These are phyloP conservation scores for Aphelinus certus DNA, from an alignment of 1,140 invertebrate species.

Conservation along the genomic window DNA sequence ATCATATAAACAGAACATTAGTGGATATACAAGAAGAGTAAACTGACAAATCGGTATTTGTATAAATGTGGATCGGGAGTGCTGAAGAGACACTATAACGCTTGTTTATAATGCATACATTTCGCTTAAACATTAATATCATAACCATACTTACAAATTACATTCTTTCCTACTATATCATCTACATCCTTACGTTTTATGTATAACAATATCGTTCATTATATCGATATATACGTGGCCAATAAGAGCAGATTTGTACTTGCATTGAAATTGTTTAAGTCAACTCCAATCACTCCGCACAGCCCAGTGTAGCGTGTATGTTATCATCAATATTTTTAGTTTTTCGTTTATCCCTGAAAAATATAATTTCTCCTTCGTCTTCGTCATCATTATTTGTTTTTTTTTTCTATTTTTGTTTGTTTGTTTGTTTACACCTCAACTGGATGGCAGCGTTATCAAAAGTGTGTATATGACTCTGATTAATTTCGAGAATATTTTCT, in stretches of 20 bases:
- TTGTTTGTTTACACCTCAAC: constrained; percentile 27
- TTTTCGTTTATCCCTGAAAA: constrained; percentile 62
- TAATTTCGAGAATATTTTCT: constrained; percentile 62
- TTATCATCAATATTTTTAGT: constrained; percentile 59
- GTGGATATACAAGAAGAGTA: not conserved
- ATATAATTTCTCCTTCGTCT: constrained; percentile 55
- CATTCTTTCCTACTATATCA: constrained; percentile 60
- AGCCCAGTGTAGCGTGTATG: constrained; percentile 66
- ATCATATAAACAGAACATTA: constrained; percentile 11
- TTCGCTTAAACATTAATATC: constrained; percentile 44
- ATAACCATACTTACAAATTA: constrained; percentile 62
- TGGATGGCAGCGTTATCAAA: constrained; percentile 67
- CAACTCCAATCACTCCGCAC: constrained; percentile 66
- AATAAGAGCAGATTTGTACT: constrained; percentile 68
- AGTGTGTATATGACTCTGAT: constrained; percentile 45
- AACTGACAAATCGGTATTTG: constrained; percentile 12
- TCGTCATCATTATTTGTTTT: constrained; percentile 23
- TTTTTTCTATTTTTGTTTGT: constrained; percentile 38
- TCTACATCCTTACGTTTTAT: constrained; percentile 56
- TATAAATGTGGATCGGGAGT: not conserved
- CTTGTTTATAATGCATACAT: constrained; percentile 35
- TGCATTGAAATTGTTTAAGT: constrained; percentile 67
- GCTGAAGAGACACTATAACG: constrained; percentile 22
- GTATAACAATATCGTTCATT: constrained; percentile 57
- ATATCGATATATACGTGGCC: constrained; percentile 64